Base-by-base conservation (phyloP, 2,797 vertebrate species). In the Naso thynnoides region DNA sequence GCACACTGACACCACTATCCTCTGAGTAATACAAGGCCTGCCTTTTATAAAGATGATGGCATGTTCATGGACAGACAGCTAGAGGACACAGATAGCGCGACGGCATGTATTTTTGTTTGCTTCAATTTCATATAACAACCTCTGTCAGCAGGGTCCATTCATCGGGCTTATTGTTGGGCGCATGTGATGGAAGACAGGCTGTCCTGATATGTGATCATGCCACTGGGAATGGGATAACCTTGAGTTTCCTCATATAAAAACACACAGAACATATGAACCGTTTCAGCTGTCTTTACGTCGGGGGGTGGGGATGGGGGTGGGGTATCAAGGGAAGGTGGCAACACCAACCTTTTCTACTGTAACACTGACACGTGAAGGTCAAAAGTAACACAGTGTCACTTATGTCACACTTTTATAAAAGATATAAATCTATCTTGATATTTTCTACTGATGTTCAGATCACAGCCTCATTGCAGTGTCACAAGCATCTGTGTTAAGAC, bases 1-100 rank as follows among this genome's bases (percentile, higher is more conserved):
- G 26, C 58, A 53, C 70, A 56, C 38, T 68, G 62, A 63, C 66
- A 76, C 39, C 47, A 42, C 9, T 57, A 57, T 72, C 53, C 29
- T 45, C 69, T 33, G 69, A 63, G 70, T 49, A 75, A 65, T 11
- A 26, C 65, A 49, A 36, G 33, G 9, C 33, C 33, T 36, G 33
- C 33, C 33, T 33, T 16, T 13, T 42, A 57, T 49, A 53, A 67
- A n/a, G 58, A 73, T 52, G 68, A 62, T 6, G 15, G 3, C 53
- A 57, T 21, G 7, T 53, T 57, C 19, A 15, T 8, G 10, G 13
- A 36, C 21, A 56, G 45, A 66, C 18, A 7, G n/a, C 8, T 14
- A 0, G 52, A 76, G 60, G 69, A 48, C 63, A 71, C 14, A 33
- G 1, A 47, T 0, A 72, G 54, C 63, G 50, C 19, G 13, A 8